Base-by-base conservation (phyloP, 2,797 vertebrate species). In the Centroberyx gerrardi region DNA sequence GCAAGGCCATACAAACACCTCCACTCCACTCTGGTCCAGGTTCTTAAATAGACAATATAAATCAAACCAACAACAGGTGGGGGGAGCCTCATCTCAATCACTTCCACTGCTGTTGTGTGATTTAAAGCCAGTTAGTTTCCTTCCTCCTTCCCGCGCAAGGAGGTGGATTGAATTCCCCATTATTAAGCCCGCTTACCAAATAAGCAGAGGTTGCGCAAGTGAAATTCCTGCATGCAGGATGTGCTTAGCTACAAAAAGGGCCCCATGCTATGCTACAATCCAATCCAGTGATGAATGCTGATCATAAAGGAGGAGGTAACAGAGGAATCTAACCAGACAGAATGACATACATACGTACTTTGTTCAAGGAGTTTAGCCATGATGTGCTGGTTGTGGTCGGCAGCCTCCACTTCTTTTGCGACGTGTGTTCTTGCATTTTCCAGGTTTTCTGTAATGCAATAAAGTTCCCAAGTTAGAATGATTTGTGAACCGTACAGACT, bases 361-460 rank as follows among this genome's bases (percentile, higher is more conserved):
- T 99, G 98, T 3, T 97, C 94, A 38, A 98, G 94, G 61, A 99
- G 96, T 86, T 97, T 98, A 3, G 96, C 94, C 93, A 99, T 94
- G 8, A 96, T 95, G 87, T 97, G 95, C 86, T 99, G 97, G 91
- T 94, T 97, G 65, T 96, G 96, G 55, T 97, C 97, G n/a, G 97
- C 96, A 60, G 92, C 96, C 87, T 98, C 96, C 10, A 96, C 95
- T 53, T 95, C 95, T 93, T 96, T 97, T 68, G 93, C 96, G 0
- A 95, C 95, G 67, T 98, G 94, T n/a, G 96, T 97, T 90, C 96
- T 97, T 3, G 96, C 96, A 0, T 96, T 97, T 82, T 98, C 97
- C 94, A 99, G 78, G 71, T 97, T 96, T 87, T 99, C 98, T 99
- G 94, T 80, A 66, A 76, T 4, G 56, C 36, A 72, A 74, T 4